phyloP scores from a whole-genome alignment of 64 coral and sea anemone species.

The Cladopsammia gracilis region DNA sequence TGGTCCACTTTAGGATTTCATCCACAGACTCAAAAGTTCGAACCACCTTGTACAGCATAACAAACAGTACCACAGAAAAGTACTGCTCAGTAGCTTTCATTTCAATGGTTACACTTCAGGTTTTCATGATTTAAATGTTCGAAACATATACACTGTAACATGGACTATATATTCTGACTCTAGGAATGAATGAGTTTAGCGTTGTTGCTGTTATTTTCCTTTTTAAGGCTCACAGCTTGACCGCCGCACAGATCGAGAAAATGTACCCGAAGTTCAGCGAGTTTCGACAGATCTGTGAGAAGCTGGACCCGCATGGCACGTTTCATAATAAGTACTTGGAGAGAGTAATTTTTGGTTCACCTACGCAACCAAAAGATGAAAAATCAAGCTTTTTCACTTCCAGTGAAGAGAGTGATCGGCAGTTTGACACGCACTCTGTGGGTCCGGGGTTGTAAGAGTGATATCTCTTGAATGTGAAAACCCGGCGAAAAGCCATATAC shows the following conservation, averaged over 20 bases:
- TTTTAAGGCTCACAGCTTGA: slow-evolving; percentile 67
- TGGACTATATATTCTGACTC: too few species aligned
- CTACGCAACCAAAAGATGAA: not conserved
- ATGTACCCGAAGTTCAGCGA: slow-evolving; percentile 66
- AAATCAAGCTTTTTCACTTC: not conserved
- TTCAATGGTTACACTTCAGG: too few species aligned
- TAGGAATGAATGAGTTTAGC: not conserved
- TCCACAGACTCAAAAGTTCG: too few species aligned
- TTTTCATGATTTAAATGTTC: too few species aligned
- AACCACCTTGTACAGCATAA: too few species aligned
- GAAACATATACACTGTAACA: too few species aligned
- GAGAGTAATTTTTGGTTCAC: slow-evolving; percentile 38
- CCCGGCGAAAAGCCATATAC: too few species aligned
- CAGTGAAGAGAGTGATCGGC: not conserved
- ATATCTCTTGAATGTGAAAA: too few species aligned
- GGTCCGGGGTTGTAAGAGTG: not conserved
- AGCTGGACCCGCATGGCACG: slow-evolving; percentile 65
- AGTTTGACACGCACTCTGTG: not conserved
- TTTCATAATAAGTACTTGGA: slow-evolving; percentile 76
- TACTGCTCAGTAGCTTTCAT: too few species aligned
- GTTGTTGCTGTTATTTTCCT: not conserved
- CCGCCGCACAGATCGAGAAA: slow-evolving; percentile 39
- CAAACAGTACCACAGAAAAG: too few species aligned
- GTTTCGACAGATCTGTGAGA: slow-evolving; percentile 68
- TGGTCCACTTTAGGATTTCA: too few species aligned